These are phyloP conservation scores for Bombus waltoni DNA, from an alignment of 1,140 invertebrate species.

Conservation along the genomic window DNA sequence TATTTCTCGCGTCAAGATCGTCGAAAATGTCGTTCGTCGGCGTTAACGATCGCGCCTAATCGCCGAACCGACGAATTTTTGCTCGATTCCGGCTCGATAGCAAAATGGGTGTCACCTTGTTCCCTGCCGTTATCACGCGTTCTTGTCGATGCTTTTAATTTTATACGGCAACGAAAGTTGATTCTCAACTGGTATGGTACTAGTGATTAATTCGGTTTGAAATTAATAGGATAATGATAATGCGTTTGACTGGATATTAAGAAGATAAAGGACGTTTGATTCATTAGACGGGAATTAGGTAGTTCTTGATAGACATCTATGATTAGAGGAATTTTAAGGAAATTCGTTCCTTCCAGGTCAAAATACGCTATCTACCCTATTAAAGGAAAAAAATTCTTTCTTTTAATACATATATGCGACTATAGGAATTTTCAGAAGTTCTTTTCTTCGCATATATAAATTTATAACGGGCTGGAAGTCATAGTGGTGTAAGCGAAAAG, in stretches of 20 bases:
- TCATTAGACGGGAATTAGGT: background rate
- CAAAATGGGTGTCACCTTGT: background rate
- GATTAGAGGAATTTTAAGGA: background rate
- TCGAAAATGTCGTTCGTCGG: conserved; percentile 15
- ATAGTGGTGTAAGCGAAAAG: background rate
- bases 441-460: too few species aligned
- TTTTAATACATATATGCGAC: background rate
- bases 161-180: background rate
- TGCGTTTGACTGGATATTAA: background rate
- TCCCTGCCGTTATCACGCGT: background rate
- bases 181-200: background rate
- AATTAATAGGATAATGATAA: background rate
- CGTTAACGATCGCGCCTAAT: conserved; percentile 32
- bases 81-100: conserved; percentile 4
- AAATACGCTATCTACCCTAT: background rate
- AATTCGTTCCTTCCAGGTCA: background rate
- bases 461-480: too few species aligned
- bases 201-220: background rate
- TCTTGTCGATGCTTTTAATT: conserved; percentile 17
- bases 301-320: background rate
- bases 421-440: too few species aligned
- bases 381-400: background rate
- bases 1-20: background rate
- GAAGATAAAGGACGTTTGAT: background rate
- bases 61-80: conserved; percentile 8